Evolutionary conservation across 2,797 vertebrate genomes (phyloP), one percentile per base, ranked within the genome.

Genomic region (Nannoperca australis): DNA sequence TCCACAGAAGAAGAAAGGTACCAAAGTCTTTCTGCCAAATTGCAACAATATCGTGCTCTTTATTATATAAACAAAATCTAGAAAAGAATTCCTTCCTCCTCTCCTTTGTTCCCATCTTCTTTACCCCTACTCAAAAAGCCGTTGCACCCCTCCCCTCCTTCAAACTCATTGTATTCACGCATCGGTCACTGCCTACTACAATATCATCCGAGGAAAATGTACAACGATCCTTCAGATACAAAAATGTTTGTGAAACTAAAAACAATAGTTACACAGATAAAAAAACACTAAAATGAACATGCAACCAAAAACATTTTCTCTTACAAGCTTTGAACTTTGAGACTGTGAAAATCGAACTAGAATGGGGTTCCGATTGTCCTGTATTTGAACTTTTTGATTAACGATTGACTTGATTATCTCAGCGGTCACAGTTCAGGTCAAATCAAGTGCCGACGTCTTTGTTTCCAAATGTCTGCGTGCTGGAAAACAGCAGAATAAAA

Each of bases 391-490:
- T 38, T 38, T 75, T 44, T 55, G 55, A 83, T 77, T 73, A 34
- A 79, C 53, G 27, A 85, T 76, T 53, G 47, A 78, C 73, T 79
- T 74, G 69, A 89, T 90, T 85, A 91, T 79, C 75, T 88, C 47
- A 77, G 68, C 76, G 84, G 76, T 95, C 93, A 94, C 93, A 94
- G 93, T 94, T 82, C 9, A 73, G 89, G 92, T 93, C 91, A 85
- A 85, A 93, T 91, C 71, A 82, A 81, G 61, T 76, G 70, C 59
- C 70, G 60, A 59, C 36, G 24, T 62, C 15, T 42, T 65, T 24
- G 36, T 71, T 73, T 82, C 72, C 38, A 76, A 79, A 82, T 53
- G 53, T 78, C 66, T 63, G 63, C 20, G 42, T 5, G 20, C 49
- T 76, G 53, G 22, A 74, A 82, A 87, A 63, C 30, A 32, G 45